Base-by-base conservation (phyloP, 2,888 invertebrate species). In the Marasmarcha lunaedactyla region DNA sequence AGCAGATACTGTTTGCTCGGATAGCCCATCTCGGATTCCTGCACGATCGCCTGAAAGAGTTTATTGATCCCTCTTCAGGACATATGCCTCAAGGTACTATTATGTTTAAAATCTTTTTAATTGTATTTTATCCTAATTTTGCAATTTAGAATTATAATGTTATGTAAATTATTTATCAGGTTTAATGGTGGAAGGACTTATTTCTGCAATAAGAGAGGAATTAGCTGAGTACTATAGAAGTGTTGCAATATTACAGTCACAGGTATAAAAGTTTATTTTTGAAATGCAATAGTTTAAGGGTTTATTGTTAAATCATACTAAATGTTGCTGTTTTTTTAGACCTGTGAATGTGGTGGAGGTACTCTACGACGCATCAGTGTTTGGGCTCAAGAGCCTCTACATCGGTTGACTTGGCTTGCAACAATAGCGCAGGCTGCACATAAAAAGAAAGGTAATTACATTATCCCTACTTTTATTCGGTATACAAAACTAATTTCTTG, bases 201-300 rank as follows among this genome's bases (percentile, higher is more conserved):
- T 94, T 40, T 88, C 94, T 1, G 92, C 92, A 1, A 79, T 98
- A 42, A 89, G 93, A 54, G 89, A 91, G 42, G 94, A 97, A 68
- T 77, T 98, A 10, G 91, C 90, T 0, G 92, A 93, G 58, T 97
- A 94, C 71, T 96, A 95, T 66, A 88, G 94, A 47, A 89, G 95
- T 51, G 88, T 98, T 42, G 95, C 97, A 1, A 79, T 93, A 38
- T 78, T 97, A 38, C 95, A 97, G 68, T 91, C 94, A 39, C 92
- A 94, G 86, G 92, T 95, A 57, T 76, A 71, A 33, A 3, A 27
- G 3, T 20, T 20, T 20, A 20, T 20, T 5, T 20, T 20, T 20
- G 7, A 20, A 20, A 20, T n/a, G n/a, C n/a, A n/a, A n/a, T n/a
- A n/a, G n/a, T n/a, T n/a, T n/a, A n/a, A n/a, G n/a, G n/a, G n/a